These are phyloP conservation scores for Chauna torquata DNA, from an alignment of 2,113 vertebrate genomes.

Conservation along the genomic window DNA sequence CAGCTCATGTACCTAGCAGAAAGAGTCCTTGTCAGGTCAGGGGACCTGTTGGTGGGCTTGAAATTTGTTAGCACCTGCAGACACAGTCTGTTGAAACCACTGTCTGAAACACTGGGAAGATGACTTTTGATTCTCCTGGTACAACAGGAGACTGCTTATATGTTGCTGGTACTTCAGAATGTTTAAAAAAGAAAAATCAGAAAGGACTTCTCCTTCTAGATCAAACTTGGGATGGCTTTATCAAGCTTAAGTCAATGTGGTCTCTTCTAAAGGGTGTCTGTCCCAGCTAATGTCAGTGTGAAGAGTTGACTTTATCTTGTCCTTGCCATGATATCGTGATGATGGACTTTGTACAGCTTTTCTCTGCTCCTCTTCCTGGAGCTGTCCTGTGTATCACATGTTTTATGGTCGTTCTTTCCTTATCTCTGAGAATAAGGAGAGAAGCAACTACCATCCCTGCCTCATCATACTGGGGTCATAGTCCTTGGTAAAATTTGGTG, in stretches of 20 bases:
- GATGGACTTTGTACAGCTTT: not conserved
- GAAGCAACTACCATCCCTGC: not conserved
- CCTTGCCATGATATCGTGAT: not conserved
- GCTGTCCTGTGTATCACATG: not conserved
- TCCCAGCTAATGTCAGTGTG: not conserved
- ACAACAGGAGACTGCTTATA: not conserved
- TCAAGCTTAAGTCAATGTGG: not conserved
- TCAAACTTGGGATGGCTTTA: not conserved
- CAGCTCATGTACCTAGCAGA: not conserved
- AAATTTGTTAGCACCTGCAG: not conserved
- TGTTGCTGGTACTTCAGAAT: not conserved
- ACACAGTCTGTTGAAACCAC: not conserved
- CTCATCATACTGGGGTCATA: not conserved
- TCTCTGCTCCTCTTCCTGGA: not conserved
- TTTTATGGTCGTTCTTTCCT: not conserved
- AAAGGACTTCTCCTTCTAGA: not conserved
- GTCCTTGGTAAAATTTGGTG: not conserved
- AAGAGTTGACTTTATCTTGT: not conserved
- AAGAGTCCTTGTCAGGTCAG: not conserved
- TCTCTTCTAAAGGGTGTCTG: not conserved
- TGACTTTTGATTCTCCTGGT: not conserved
- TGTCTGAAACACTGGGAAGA: not conserved
- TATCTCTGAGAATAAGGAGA: constrained; percentile 34
- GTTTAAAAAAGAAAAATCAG: not conserved
- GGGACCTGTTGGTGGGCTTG: not conserved